phyloP scores from a whole-genome alignment of 53 echinoderm and acorn worm species.

The Zoroaster sp. region DNA sequence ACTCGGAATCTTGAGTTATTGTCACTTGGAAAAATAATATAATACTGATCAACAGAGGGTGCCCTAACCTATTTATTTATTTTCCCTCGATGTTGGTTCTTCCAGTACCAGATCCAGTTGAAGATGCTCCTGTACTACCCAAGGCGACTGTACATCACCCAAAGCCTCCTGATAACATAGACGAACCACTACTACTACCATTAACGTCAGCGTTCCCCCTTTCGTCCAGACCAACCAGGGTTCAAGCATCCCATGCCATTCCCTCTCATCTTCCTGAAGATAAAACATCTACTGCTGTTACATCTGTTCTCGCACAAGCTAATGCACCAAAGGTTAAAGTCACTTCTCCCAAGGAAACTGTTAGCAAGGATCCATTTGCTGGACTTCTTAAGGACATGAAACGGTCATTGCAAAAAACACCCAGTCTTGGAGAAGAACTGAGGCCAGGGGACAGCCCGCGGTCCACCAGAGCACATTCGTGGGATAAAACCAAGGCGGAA shows the following conservation, averaged over 20 bases:
- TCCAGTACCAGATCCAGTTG: background rate
- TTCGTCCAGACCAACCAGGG: background rate
- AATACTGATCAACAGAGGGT: too few species aligned
- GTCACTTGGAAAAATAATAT: too few species aligned
- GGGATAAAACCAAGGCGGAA: slow-evolving; percentile 15
- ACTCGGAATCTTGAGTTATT: too few species aligned
- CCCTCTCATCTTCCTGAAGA: background rate
- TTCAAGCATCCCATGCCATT: background rate
- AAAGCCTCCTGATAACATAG: background rate
- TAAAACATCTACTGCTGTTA: background rate
- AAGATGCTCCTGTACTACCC: background rate
- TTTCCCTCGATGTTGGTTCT: background rate
- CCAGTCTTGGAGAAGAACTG: slow-evolving; percentile 36
- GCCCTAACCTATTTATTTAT: background rate
- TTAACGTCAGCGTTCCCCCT: background rate
- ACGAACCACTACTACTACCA: background rate
- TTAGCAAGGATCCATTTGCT: slow-evolving; percentile 65
- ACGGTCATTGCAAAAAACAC: slow-evolving; percentile 62
- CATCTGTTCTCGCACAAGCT: background rate
- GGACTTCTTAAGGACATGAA: slow-evolving; percentile 78
- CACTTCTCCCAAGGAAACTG: background rate
- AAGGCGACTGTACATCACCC: slow-evolving; percentile 4
- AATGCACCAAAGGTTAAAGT: background rate
- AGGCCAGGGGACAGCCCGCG: background rate
- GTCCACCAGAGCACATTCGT: slow-evolving; percentile 8